phyloP scores from a whole-genome alignment of 1,140 invertebrate genomes.

The Brachionus koreanus region DNA sequence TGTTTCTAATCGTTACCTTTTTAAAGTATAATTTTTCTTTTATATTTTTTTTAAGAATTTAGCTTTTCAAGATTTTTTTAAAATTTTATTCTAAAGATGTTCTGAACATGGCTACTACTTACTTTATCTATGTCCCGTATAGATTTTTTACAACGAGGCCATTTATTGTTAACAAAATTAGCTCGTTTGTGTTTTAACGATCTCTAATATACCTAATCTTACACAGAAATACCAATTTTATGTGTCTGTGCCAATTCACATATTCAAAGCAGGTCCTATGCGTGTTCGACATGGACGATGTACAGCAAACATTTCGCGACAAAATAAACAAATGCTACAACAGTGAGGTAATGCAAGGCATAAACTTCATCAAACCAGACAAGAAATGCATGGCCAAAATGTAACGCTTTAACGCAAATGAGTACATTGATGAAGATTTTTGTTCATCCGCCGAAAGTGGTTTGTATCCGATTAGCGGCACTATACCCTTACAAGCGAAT shows the following conservation, averaged over 20 bases:
- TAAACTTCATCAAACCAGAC: slow-evolving; percentile 38
- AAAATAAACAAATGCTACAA: slow-evolving; percentile 26
- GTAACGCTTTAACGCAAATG: neutral
- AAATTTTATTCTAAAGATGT: too few relatives aligned
- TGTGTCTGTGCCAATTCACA: neutral
- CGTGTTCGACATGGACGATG: neutral
- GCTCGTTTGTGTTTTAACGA: slow-evolving; percentile 13
- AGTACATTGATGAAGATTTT: slow-evolving; percentile 22
- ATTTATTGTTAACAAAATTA: neutral
- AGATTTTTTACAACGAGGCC: neutral
- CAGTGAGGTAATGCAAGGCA: slow-evolving; percentile 14
- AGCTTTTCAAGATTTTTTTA: too few relatives aligned
- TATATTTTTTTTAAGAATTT: too few relatives aligned
- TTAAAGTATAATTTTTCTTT: too few relatives aligned
- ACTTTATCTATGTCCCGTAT: too few relatives aligned
- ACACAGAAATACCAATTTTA: slow-evolving; percentile 15
- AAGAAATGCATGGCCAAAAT: neutral
- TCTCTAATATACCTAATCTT: neutral
- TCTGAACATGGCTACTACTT: too few relatives aligned
- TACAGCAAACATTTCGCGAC: neutral
- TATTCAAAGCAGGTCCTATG: neutral
- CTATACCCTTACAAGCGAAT: neutral
- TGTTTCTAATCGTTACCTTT: too few relatives aligned
- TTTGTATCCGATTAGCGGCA: slow-evolving; percentile 30
- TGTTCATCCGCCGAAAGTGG: slow-evolving; percentile 27